A percentile compares a stretch with the other conserved stretches of the same genome.
phyloP scores from a whole-genome alignment of 2,113 vertebrate species.

The Hippocampus guttulatus region DNA sequence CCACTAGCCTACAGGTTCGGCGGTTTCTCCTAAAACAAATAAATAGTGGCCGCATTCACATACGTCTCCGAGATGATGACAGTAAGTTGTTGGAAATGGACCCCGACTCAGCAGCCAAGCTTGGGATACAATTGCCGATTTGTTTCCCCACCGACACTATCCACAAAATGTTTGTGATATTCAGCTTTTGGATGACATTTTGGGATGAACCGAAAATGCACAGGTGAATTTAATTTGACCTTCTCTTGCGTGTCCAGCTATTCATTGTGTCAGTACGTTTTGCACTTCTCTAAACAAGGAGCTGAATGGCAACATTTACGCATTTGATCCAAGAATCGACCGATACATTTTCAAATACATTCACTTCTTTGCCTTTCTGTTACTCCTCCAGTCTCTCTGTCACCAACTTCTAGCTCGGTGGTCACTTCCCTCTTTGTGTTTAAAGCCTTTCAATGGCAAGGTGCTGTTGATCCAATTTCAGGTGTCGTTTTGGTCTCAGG shows the following conservation, averaged over 20 bases:
- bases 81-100: slow-evolving; percentile 32
- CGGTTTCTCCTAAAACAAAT: slow-evolving; percentile 55
- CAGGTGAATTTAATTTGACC: not conserved
- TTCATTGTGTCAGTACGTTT: too few species aligned
- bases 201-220: not conserved
- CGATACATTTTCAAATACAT: too few species aligned
- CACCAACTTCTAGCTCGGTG: too few species aligned
- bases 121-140: slow-evolving; percentile 12
- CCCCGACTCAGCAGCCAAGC: slow-evolving; percentile 30
- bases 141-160: not conserved
- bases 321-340: too few species aligned
- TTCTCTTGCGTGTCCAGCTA: not conserved
- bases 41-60: slow-evolving; percentile 57
- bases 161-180: not conserved
- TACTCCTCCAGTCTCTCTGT: too few species aligned
- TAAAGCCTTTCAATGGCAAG: too few species aligned
- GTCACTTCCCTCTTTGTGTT: too few species aligned
- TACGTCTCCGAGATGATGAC: slow-evolving; percentile 48
- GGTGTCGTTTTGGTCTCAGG: too few species aligned
- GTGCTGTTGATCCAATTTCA: too few species aligned
- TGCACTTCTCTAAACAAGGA: too few species aligned
- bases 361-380: too few species aligned
- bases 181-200: not conserved
- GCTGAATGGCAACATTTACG: too few species aligned
- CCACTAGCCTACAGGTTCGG: slow-evolving; percentile 58